phyloP scores from a whole-genome alignment of 2,888 invertebrate genomes.

The Laspeyria flexula region DNA sequence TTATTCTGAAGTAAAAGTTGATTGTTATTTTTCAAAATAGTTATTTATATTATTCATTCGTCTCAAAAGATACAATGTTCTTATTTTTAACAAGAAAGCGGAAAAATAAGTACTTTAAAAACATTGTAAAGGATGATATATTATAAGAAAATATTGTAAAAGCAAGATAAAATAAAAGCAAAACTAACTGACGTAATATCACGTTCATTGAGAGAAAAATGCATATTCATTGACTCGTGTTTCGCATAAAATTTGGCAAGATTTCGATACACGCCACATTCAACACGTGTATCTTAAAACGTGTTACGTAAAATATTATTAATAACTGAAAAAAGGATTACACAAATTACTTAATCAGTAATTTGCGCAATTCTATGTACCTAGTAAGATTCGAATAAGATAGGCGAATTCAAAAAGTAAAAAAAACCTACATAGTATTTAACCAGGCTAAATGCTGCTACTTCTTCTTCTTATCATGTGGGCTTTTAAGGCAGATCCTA shows the following conservation, averaged over 20 bases:
- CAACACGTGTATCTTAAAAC: slow-evolving; percentile 27
- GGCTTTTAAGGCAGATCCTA: too few relatives aligned
- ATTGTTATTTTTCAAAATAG: too few relatives aligned
- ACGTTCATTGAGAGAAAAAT: not conserved
- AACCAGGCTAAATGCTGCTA: too few relatives aligned
- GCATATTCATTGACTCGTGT: slow-evolving; percentile 16
- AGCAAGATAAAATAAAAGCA: not conserved
- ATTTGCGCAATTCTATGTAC: not conserved
- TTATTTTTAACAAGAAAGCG: too few relatives aligned
- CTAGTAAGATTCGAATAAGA: not conserved
- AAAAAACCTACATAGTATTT: too few relatives aligned
- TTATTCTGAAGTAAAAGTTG: too few relatives aligned
- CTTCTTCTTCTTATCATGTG: too few relatives aligned
- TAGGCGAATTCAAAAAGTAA: too few relatives aligned
- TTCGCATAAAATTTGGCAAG: slow-evolving; percentile 21
- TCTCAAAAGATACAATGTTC: too few relatives aligned
- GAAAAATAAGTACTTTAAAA: too few relatives aligned
- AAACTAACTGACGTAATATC: not conserved
- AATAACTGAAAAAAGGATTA: not conserved
- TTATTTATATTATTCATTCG: too few relatives aligned
- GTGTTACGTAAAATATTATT: slow-evolving; percentile 11
- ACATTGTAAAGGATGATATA: too few relatives aligned
- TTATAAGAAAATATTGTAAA: not conserved
- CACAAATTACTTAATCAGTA: not conserved
- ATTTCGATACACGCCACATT: slow-evolving; percentile 13